phyloP scores from a whole-genome alignment of 1,140 invertebrate species.

The Leptinotarsa lineolata region DNA sequence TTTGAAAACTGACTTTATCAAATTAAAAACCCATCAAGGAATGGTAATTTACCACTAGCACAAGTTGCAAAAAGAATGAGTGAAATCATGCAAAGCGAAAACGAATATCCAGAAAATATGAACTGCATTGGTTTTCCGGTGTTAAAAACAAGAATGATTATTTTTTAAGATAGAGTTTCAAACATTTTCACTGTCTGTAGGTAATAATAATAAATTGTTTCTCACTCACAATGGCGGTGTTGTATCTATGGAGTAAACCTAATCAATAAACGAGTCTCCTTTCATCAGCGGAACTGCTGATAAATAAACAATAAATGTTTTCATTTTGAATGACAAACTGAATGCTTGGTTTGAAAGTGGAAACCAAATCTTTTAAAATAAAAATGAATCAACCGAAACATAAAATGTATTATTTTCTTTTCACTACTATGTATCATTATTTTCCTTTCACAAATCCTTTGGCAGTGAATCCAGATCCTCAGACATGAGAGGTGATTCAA shows the following conservation, averaged over 20 bases:
- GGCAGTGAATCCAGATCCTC: too few relatives aligned
- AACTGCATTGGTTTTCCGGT: neutral
- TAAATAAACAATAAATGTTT: too few relatives aligned
- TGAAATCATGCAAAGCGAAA: slow-evolving; percentile 16
- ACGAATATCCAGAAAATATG: neutral
- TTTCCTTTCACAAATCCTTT: too few relatives aligned
- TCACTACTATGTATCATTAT: too few relatives aligned
- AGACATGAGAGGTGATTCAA: too few relatives aligned
- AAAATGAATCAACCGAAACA: too few relatives aligned
- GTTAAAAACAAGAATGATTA: neutral
- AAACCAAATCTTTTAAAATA: too few relatives aligned
- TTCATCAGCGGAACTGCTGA: neutral
- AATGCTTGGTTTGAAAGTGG: too few relatives aligned
- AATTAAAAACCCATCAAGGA: slow-evolving; percentile 42
- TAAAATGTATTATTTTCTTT: too few relatives aligned
- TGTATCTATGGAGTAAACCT: neutral
- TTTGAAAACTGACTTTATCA: slow-evolving; percentile 27
- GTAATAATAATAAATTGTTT: neutral
- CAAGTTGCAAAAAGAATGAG: slow-evolving; percentile 39
- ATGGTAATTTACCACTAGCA: slow-evolving; percentile 36
- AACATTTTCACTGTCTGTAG: neutral
- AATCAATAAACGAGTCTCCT: neutral
- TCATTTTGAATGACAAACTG: too few relatives aligned
- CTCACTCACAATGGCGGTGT: neutral
- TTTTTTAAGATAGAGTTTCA: neutral